Base-by-base conservation (phyloP, 2,888 invertebrate genomes). In the Harpalus rufipes region DNA sequence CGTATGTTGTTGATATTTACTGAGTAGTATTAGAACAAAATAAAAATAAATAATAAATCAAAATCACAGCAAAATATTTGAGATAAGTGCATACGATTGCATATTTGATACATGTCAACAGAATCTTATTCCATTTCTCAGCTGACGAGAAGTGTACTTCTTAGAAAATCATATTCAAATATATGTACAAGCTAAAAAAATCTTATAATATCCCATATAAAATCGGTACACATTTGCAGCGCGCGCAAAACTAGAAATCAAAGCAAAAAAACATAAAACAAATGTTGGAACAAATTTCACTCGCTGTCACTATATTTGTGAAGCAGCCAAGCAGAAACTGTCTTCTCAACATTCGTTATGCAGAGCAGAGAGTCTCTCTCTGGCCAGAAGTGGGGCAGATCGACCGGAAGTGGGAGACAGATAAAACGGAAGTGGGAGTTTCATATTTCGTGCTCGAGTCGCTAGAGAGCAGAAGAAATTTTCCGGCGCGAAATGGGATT, bases 301-400 rank as follows among this genome's bases (percentile, higher is more conserved):
- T n/a, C 61, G 14, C 79, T 84, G 84, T 78, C 84, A 79, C 5
- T 63, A 84, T 79, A 84, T 84, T 84, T 84, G 78, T 63, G 84
- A 65, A 65, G 61, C 84, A 79, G 61, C 61, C 16, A 79, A 65
- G 78, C 63, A 78, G 41, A 59, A 83, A 76, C 25, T 39, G 63
- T 58, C 72, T 51, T 39, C 41, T 5, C 41, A 61, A 61, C 74
- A 76, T 83, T 82, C 32, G 32, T 32, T 5, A 4, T 61, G 82
- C 72, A 72, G 72, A 32, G 82, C n/a, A 82, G 25, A 56, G 61
- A 2, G 25, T 68, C 39, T 39, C 68, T 39, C n/a, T 3, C 25
- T 51, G 16, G 25, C 39, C 44, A 51, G 41, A 41, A 74, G 72
- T 63, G 72, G 41, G 12, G 68, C 18, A 14, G 10, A 14, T 68